Percentiles rank a stretch among this genome's conserved stretches.
These are phyloP conservation scores for Symphodus melops DNA, from an alignment of 2,113 vertebrate genomes.

Conservation along the genomic window DNA sequence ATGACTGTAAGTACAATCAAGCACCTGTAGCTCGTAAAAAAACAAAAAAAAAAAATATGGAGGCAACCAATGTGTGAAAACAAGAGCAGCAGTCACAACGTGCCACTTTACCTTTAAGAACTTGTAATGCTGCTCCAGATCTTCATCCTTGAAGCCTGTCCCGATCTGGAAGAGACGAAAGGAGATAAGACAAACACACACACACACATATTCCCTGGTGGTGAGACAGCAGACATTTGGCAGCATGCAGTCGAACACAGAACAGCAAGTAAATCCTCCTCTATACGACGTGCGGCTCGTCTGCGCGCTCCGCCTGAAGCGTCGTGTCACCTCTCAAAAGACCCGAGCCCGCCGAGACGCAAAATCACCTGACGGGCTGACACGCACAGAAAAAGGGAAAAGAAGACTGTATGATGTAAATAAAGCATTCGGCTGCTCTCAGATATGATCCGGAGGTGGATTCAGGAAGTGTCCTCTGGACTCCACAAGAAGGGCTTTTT, in stretches of 20 bases:
- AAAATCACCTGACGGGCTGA: slow-evolving; percentile 44
- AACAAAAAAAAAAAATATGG: not conserved
- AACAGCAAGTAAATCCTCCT: slow-evolving; percentile 23
- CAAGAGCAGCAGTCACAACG: not conserved
- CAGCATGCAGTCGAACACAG: slow-evolving; percentile 48
- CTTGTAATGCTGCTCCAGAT: slow-evolving; percentile 87
- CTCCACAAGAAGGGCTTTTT: slow-evolving; percentile 22
- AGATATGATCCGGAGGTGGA: slow-evolving; percentile 2
- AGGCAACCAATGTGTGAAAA: not conserved
- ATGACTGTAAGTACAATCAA: not conserved
- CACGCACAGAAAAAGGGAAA: slow-evolving; percentile 12
- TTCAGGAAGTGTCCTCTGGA: slow-evolving; percentile 42
- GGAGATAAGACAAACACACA: slow-evolving; percentile 41
- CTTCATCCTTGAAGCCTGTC: slow-evolving; percentile 92
- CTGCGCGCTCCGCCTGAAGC: slow-evolving; percentile 65
- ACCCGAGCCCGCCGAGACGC: slow-evolving; percentile 54
- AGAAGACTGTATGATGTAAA: slow-evolving; percentile 39
- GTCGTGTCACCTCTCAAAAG: slow-evolving; percentile 64
- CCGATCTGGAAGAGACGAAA: slow-evolving; percentile 85
- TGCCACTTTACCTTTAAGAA: slow-evolving; percentile 86
- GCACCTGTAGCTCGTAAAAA: not conserved
- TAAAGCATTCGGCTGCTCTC: slow-evolving; percentile 34
- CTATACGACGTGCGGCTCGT: slow-evolving; percentile 35
- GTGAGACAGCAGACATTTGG: slow-evolving; percentile 59
- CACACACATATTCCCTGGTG: slow-evolving; percentile 39